Evolutionary conservation across 2,113 vertebrate genomes (phyloP), one percentile per base, ranked within the genome.

Genomic region (Thalassarche chlororhynchos): DNA sequence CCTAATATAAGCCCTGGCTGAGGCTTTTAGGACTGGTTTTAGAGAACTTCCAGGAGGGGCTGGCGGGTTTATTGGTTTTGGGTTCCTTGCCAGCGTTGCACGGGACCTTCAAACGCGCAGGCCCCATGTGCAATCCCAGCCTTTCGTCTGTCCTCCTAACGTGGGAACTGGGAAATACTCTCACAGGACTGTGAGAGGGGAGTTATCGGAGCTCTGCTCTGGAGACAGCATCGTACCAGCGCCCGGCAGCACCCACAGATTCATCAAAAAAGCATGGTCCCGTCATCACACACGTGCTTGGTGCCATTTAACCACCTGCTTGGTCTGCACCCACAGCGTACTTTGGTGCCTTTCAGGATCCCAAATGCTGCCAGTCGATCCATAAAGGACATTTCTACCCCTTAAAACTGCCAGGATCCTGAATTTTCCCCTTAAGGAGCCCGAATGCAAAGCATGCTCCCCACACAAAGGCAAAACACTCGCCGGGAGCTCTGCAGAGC

Each of bases 121-220:
- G 19, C 77, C 31, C 65, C 5, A 12, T 1, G 0, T 2, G 1
- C 28, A 24, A 7, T 6, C 6, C 17, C 46, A 65, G 44, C 15
- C 34, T 91, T 8, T 52, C 13, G 3, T 52, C 36, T 5, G 0
- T 44, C 24, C 6, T 64, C 40, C 60, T 70, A 34, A 57, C 3
- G 2, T 0, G 2, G 23, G 8, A 80, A 81, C 32, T 34, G 58
- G 60, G 31, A 80, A 83, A 87, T 14, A n/a, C 23, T 23, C 62
- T 5, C 32, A 57, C 6, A 28, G 52, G 52, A 78, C 12, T 34
- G 5, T 32, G n/a, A 64, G 12, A 61, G 8, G 28, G 23, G 32
- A 72, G 21, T 38, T 40, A 76, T 3, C 0, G 0, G 64, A 90
- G 51, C 54, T 36, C 66, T 68, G 12, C 76, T 71, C 31, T 6